These are phyloP conservation scores for Otis tarda DNA, from an alignment of 2,113 vertebrate genomes.

Conservation along the genomic window DNA sequence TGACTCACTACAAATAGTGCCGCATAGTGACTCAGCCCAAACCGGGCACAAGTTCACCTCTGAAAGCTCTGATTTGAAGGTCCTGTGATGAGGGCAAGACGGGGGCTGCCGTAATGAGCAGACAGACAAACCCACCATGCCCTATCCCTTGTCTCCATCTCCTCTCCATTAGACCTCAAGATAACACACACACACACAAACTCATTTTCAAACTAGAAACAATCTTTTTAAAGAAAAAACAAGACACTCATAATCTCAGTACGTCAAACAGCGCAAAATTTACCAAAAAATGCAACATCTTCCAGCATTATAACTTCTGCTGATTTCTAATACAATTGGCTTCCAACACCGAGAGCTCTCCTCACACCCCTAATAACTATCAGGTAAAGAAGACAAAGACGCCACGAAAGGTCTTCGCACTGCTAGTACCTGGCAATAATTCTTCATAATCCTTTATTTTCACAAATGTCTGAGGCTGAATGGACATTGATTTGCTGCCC, in stretches of 20 bases:
- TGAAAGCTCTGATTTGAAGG: neutral
- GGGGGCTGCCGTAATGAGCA: neutral
- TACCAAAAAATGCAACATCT: neutral
- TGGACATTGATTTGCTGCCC: constrained; percentile 52
- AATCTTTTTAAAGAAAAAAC: neutral
- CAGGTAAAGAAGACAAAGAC: neutral
- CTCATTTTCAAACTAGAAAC: neutral
- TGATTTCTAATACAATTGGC: neutral
- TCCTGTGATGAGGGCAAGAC: neutral
- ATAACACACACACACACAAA: neutral
- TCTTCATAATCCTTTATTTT: constrained; percentile 54
- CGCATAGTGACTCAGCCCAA: neutral
- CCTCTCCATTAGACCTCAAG: neutral
- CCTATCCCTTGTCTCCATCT: neutral
- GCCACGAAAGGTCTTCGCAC: neutral
- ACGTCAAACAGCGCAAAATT: neutral
- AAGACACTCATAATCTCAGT: neutral
- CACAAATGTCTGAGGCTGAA: constrained; percentile 37
- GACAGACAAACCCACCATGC: neutral
- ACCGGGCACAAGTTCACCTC: neutral
- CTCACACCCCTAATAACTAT: neutral
- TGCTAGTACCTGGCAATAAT: constrained; percentile 4
- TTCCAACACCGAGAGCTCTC: neutral
- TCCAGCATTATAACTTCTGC: neutral
- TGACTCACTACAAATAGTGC: neutral